These are phyloP conservation scores for Sylvilagus bachmani DNA, from an alignment of 2,113 vertebrate species.

Conservation along the genomic window DNA sequence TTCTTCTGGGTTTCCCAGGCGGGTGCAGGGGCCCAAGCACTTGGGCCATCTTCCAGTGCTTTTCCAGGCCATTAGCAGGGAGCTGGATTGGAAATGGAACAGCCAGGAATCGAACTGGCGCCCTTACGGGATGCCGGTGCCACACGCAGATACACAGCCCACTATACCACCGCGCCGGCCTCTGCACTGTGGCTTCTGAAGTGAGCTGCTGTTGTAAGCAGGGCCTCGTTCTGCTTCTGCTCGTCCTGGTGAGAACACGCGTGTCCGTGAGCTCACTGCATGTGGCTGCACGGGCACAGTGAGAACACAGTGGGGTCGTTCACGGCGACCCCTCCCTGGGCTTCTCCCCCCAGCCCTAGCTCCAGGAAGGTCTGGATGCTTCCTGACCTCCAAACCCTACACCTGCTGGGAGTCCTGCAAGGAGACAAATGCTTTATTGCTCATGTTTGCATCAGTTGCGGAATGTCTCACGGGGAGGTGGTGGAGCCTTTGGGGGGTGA, in stretches of 20 bases:
- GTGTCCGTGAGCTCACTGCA: rapidly evolving
- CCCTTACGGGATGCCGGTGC: too few species aligned
- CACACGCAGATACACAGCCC: too few species aligned
- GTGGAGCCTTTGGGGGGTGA: not conserved
- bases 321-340: too few species aligned
- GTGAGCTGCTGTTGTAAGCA: not conserved
- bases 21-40: too few species aligned
- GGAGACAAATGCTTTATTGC: not conserved
- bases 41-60: too few species aligned
- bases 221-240: too few species aligned
- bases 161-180: too few species aligned
- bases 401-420: not conserved
- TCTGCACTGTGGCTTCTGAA: not conserved
- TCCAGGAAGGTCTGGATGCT: not conserved
- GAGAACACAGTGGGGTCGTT: rapidly evolving
- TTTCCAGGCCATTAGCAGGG: too few species aligned
- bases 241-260: not conserved
- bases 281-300: rapidly evolving
- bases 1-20: too few species aligned
- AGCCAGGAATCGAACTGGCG: too few species aligned
- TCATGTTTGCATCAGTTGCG: not conserved
- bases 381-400: not conserved
- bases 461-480: not conserved
- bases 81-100: too few species aligned
- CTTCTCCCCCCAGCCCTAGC: not conserved